These are phyloP conservation scores for Bettongia penicillata DNA, from an alignment of 2,113 vertebrate genomes.

Conservation along the genomic window DNA sequence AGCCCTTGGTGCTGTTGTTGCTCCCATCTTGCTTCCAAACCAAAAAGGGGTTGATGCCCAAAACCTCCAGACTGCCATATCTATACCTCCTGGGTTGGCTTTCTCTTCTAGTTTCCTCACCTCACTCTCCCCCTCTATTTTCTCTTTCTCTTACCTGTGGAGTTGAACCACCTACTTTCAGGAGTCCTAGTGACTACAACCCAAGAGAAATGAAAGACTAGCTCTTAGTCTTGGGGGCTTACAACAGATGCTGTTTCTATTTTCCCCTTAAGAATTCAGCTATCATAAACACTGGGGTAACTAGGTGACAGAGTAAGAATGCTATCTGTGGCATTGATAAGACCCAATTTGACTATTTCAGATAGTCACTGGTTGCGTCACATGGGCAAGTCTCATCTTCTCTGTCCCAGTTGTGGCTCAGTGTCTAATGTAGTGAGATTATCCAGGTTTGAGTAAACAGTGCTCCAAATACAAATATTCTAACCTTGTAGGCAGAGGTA, in stretches of 20 bases:
- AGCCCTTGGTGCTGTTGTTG: no score
- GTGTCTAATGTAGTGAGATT: neutral
- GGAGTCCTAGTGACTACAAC: neutral
- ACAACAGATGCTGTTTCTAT: neutral
- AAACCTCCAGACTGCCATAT: neutral
- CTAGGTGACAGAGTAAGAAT: neutral
- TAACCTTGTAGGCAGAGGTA: neutral
- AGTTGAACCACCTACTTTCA: neutral
- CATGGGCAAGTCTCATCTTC: neutral
- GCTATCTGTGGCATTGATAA: neutral
- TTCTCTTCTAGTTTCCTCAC: neutral
- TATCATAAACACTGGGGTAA: neutral
- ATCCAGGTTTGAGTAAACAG: neutral
- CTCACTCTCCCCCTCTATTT: neutral
- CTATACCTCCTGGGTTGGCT: neutral
- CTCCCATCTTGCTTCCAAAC: neutral
- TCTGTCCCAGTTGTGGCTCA: neutral
- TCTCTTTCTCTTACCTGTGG: neutral
- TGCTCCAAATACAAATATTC: neutral
- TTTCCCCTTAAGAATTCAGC: neutral
- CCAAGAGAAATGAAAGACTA: neutral
- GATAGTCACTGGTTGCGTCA: neutral
- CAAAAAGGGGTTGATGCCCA: neutral
- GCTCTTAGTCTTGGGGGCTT: neutral
- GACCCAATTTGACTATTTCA: neutral